phyloP scores from a whole-genome alignment of 2,888 invertebrate genomes.

The Tribolium freemani region DNA sequence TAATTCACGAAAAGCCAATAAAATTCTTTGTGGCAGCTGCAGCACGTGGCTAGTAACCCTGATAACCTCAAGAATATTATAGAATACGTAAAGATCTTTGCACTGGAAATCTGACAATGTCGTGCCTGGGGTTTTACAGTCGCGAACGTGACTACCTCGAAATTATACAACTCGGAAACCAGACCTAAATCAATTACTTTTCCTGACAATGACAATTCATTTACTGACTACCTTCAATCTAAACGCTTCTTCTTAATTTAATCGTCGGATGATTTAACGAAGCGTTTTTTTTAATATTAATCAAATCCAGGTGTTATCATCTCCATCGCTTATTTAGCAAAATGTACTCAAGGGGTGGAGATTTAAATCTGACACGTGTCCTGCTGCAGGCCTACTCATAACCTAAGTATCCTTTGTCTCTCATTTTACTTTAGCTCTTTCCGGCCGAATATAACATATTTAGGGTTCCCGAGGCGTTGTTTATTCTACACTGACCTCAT shows the following conservation, averaged over 20 bases:
- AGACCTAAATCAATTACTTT: slow-evolving; percentile 30
- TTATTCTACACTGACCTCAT: slow-evolving; percentile 22
- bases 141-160: slow-evolving; percentile 16
- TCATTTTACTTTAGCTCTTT: slow-evolving; percentile 35
- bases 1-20: not conserved
- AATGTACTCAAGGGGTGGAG: slow-evolving; percentile 15
- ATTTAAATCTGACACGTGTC: slow-evolving; percentile 19
- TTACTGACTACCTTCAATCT: slow-evolving; percentile 9
- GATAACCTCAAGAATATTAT: slow-evolving; percentile 19
- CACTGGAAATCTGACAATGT: slow-evolving; percentile 1
- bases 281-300: slow-evolving; percentile 19
- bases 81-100: slow-evolving; percentile 19
- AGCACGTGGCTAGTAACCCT: slow-evolving; percentile 25
- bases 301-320: slow-evolving; percentile 8
- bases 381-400: slow-evolving; percentile 33
- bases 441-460: slow-evolving; percentile 30
- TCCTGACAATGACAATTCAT: slow-evolving; percentile 14
- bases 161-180: slow-evolving; percentile 26
- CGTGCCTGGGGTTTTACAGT: slow-evolving; percentile 22
- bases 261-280: slow-evolving; percentile 21
- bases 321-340: slow-evolving; percentile 32
- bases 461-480: slow-evolving; percentile 14
- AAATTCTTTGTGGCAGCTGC: slow-evolving; percentile 11
- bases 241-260: slow-evolving; percentile 22
- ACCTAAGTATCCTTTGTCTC: slow-evolving; percentile 38